Evolutionary conservation across 2,797 vertebrate genomes (phyloP), one percentile per base, ranked within the genome.

Genomic region (Enteromius treurensis): DNA sequence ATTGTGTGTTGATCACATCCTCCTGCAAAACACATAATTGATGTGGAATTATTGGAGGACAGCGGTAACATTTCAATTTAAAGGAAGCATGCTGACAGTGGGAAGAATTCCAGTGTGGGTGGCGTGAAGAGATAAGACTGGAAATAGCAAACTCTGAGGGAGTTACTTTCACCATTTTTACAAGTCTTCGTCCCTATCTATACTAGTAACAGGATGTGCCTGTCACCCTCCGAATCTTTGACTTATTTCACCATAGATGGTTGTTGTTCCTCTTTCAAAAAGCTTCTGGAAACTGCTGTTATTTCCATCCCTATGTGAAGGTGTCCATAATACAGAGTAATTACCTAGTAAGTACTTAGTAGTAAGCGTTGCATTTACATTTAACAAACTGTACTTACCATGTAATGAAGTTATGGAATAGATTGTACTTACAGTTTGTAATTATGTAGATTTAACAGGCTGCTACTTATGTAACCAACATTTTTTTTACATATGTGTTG

Each of bases 1-100:
- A 99, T 89, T 99, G 98, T 77, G 97, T 99, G 92, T 99, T 99
- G 91, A 99, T 99, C 71, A 99, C 98, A 77, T 99, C 98, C 93
- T 99, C 98, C 98, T 99, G 89, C 23, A 87, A 85, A 89, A 82
- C 70, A 88, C 51, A 79, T 37, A 0, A 75, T 65, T 8, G 17
- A 64, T 51, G 5, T 15, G 29, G 13, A 37, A 64, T 82, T 55
- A 67, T 53, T 29, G 15, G 23, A 78, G 23, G 23, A 19, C 29
- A 47, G 14, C 4, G 10, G 51, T n/a, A 29, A 71, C 40, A 42
- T 21, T 21, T 68, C 7, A 69, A 7, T 23, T 40, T 13, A 6
- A 69, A 69, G 65, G 15, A 58, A 71, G 40, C 14, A 23, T 60
- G 23, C 2, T 45, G 23, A 23, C 23, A 60, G 15, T 13, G 14